phyloP scores from a whole-genome alignment of 2,113 vertebrate genomes.

The Ophthalmolycus amberensis region DNA sequence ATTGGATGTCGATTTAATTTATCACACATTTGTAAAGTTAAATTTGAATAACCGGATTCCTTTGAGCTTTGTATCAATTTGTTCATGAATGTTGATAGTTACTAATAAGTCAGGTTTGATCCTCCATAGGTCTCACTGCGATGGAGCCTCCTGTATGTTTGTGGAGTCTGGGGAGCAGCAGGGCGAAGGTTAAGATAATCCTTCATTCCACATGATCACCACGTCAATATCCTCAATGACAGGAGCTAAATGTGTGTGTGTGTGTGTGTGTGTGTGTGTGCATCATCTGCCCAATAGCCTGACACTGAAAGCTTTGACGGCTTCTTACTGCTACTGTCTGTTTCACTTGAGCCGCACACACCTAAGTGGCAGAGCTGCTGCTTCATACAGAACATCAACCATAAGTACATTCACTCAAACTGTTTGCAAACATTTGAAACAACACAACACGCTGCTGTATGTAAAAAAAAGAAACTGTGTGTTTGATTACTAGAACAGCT shows the following conservation, averaged over 20 bases:
- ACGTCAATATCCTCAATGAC: constrained; percentile 70
- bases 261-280: constrained; percentile 22
- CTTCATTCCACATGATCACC: constrained; percentile 76
- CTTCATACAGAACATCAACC: constrained; percentile 23
- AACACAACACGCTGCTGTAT: constrained; percentile 13
- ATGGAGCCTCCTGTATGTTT: constrained; percentile 53
- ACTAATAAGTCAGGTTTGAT: constrained; percentile 2
- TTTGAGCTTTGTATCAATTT: background rate
- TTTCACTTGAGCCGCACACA: constrained; percentile 31
- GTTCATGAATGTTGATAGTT: background rate
- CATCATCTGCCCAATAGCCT: constrained; percentile 37
- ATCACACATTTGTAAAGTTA: background rate
- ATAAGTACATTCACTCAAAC: constrained; percentile 2
- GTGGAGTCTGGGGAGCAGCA: constrained; percentile 69
- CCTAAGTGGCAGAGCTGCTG: background rate
- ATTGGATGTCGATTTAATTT: background rate
- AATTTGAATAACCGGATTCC: background rate
- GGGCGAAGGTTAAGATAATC: constrained; percentile 82
- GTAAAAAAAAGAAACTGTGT: background rate
- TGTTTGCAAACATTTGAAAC: constrained; percentile 62
- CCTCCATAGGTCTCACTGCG: background rate
- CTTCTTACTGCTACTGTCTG: constrained; percentile 43
- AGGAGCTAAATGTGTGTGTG: constrained; percentile 33
- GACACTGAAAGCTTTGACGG: constrained; percentile 37
- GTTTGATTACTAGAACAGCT: constrained; percentile 44